These are phyloP conservation scores for Atherinosoma microstoma DNA, from an alignment of 2,797 vertebrate genomes.

Conservation along the genomic window DNA sequence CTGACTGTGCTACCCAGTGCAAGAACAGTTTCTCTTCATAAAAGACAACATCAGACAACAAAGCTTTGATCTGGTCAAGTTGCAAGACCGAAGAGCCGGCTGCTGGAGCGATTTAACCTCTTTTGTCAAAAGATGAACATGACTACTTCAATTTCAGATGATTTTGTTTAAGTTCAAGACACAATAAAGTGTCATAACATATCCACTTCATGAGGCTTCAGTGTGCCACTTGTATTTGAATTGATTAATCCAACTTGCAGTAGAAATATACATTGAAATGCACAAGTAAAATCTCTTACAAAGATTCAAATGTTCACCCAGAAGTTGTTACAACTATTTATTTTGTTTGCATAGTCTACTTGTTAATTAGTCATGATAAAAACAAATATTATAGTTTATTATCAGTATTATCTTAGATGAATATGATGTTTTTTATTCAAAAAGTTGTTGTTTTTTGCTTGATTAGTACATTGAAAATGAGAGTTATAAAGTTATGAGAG, in stretches of 20 bases:
- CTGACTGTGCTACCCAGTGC: neutral
- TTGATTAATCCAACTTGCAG: neutral
- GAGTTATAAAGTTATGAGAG: too few relatives aligned
- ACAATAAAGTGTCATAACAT: neutral
- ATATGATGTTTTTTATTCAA: too few relatives aligned
- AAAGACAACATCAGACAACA: neutral
- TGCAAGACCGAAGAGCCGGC: neutral
- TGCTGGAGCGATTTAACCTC: neutral
- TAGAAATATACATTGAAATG: neutral
- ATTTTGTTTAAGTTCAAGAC: neutral
- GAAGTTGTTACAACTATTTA: too few relatives aligned
- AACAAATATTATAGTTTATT: too few relatives aligned
- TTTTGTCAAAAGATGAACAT: constrained; percentile 12
- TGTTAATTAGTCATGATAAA: neutral
- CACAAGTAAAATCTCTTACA: neutral
- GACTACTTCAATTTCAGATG: neutral
- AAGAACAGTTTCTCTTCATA: constrained; percentile 4
- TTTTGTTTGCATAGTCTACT: neutral
- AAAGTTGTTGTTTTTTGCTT: too few relatives aligned
- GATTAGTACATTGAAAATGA: too few relatives aligned
- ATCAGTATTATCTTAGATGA: too few relatives aligned
- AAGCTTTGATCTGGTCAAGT: neutral
- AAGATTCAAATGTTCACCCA: neutral
- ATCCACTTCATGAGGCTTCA: neutral
- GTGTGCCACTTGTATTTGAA: neutral